Conservation (phyloP, 2,797 vertebrate species). For the Pseudomugil tenellus region DNA sequence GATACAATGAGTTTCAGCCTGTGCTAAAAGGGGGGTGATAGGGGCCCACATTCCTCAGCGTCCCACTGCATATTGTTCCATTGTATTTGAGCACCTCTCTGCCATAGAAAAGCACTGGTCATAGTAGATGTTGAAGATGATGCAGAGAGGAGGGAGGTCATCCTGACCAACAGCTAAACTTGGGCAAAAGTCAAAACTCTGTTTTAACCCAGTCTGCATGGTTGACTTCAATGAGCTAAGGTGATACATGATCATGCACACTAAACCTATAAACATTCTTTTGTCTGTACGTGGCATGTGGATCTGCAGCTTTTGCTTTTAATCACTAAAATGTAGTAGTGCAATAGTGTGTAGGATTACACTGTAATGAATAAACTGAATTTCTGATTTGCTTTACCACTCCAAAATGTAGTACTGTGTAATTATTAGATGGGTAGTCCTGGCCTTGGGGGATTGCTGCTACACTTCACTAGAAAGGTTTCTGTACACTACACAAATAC, state of each 20-base stretch:
- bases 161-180: constrained; percentile 74
- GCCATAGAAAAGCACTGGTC: constrained; percentile 55
- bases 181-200: constrained; percentile 56
- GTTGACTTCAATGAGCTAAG: constrained; percentile 15
- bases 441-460: constrained; percentile 76
- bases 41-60: constrained; percentile 80
- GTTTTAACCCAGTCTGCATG: constrained; percentile 37
- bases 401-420: constrained; percentile 67
- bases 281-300: constrained; percentile 1
- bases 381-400: constrained; percentile 47
- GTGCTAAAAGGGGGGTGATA: constrained; percentile 76
- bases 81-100: constrained; percentile 82
- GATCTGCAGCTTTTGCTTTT: constrained; percentile 33
- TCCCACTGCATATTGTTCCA: constrained; percentile 82
- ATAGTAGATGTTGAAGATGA: constrained; percentile 66
- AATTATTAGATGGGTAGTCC: constrained; percentile 77
- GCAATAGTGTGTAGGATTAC: constrained; percentile 2
- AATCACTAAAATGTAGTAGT: constrained; percentile 21
- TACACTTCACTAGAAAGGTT: constrained; percentile 75
- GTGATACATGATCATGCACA: constrained; percentile 3
- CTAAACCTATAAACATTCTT: constrained; percentile 41
- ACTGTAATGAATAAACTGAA: constrained; percentile 36
- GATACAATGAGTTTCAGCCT: constrained; percentile 83
- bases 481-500: constrained; percentile 82
- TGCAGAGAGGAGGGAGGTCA: constrained; percentile 35